Evolutionary conservation across 1,140 invertebrate species (phyloP).

Genomic region (Bilobella aurantiaca): DNA sequence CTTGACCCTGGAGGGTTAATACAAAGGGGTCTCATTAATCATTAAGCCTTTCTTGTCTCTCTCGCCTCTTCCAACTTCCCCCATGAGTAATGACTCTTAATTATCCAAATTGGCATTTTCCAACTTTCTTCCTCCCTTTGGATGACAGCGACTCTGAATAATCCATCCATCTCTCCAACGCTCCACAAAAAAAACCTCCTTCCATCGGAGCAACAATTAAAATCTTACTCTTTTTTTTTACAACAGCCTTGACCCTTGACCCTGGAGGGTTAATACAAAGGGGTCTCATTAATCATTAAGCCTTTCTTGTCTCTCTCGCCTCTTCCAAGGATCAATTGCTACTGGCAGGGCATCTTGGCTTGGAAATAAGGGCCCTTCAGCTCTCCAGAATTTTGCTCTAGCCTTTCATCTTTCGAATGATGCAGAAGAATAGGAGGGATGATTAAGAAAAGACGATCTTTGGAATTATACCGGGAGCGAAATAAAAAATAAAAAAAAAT

Average conservation of each 20-base stretch:
- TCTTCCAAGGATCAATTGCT: neutral
- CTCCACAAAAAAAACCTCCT: too few relatives aligned
- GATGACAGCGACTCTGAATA: neutral
- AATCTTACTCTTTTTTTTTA: too few relatives aligned
- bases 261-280: constrained; percentile 12
- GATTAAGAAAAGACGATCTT: neutral
- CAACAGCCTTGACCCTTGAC: neutral
- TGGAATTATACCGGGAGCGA: constrained; percentile 12
- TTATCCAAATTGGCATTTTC: constrained; percentile 17
- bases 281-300: constrained; percentile 18
- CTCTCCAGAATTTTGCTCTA: too few relatives aligned
- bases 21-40: neutral
- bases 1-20: neutral
- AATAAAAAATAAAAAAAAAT: neutral
- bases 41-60: neutral
- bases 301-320: neutral
- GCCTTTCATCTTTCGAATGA: too few relatives aligned
- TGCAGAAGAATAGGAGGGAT: neutral
- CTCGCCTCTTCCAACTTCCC: too few relatives aligned
- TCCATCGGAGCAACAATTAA: too few relatives aligned
- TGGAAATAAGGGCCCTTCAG: too few relatives aligned
- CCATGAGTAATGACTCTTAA: constrained; percentile 17
- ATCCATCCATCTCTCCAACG: too few relatives aligned
- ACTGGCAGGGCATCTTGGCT: constrained; percentile 5
- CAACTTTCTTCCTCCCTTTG: neutral